Conservation (phyloP, 2,113 vertebrate genomes). For the Otolemur garnettii region DNA sequence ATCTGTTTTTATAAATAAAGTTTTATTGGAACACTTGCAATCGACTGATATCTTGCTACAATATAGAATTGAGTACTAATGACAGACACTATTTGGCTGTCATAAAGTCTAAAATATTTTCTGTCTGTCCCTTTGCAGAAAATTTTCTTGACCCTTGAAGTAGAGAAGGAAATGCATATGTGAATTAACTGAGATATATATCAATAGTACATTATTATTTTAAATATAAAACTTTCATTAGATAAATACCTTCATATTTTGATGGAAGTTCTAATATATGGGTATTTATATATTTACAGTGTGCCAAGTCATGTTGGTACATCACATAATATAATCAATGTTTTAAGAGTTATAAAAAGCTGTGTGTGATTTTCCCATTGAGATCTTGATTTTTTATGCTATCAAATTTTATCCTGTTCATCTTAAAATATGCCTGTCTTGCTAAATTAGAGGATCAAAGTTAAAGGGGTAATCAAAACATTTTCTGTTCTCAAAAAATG, state of each 20-base stretch:
- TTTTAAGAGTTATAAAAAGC: background rate
- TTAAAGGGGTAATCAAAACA: slow-evolving; percentile 55
- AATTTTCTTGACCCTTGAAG: background rate
- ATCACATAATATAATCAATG: background rate
- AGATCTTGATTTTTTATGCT: slow-evolving; percentile 27
- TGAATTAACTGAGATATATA: background rate
- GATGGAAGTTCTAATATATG: background rate
- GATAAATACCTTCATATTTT: background rate
- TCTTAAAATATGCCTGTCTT: background rate
- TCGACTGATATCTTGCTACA: background rate
- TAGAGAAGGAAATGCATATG: background rate
- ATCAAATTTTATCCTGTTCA: background rate
- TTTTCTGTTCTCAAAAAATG: background rate
- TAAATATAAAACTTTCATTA: background rate
- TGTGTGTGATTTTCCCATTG: background rate
- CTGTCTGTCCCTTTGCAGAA: background rate
- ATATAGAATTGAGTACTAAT: background rate
- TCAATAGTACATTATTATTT: background rate
- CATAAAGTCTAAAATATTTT: background rate
- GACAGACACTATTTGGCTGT: background rate
- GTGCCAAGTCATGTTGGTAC: background rate
- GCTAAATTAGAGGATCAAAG: background rate
- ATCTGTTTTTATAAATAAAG: background rate
- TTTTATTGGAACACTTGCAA: background rate
- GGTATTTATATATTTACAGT: background rate